phyloP scores from a whole-genome alignment of 1,140 invertebrate genomes.

The Phymastichus coffea region DNA sequence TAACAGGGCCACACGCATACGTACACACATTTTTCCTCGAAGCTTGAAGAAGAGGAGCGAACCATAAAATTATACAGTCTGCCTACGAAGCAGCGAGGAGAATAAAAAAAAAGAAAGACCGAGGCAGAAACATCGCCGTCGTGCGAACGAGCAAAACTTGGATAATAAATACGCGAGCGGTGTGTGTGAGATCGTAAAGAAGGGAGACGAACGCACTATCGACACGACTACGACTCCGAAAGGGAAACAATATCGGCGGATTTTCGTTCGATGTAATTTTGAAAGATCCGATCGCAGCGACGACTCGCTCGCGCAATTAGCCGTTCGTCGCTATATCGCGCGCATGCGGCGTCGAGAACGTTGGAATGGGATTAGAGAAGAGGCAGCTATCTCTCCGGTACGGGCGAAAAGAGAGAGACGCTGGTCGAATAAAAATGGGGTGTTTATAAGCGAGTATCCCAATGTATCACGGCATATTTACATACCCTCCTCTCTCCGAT shows the following conservation, averaged over 20 bases:
- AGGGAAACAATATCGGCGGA: too few species aligned
- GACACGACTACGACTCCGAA: background rate
- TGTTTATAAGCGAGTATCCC: constrained; percentile 59
- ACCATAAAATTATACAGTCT: constrained; percentile 19
- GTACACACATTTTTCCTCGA: too few species aligned
- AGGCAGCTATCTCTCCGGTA: constrained; percentile 24
- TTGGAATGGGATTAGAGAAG: constrained; percentile 17
- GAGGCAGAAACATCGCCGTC: background rate
- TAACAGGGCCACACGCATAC: too few species aligned
- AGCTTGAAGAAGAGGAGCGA: too few species aligned
- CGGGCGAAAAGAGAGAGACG: constrained; percentile 37
- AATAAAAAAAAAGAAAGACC: background rate
- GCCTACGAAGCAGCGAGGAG: background rate
- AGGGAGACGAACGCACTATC: constrained; percentile 6
- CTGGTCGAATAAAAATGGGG: constrained; percentile 57
- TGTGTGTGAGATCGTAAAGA: constrained; percentile 5
- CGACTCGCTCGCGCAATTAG: too few species aligned
- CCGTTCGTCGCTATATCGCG: too few species aligned
- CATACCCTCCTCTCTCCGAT: constrained; percentile 45
- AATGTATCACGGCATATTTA: constrained; percentile 59
- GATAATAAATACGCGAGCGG: constrained; percentile 21
- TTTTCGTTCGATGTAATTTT: too few species aligned
- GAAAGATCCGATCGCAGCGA: too few species aligned
- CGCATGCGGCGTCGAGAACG: too few species aligned
- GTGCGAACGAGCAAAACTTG: constrained; percentile 3